Base-by-base conservation (phyloP, 2,888 invertebrate species). In the Noctua pronuba region DNA sequence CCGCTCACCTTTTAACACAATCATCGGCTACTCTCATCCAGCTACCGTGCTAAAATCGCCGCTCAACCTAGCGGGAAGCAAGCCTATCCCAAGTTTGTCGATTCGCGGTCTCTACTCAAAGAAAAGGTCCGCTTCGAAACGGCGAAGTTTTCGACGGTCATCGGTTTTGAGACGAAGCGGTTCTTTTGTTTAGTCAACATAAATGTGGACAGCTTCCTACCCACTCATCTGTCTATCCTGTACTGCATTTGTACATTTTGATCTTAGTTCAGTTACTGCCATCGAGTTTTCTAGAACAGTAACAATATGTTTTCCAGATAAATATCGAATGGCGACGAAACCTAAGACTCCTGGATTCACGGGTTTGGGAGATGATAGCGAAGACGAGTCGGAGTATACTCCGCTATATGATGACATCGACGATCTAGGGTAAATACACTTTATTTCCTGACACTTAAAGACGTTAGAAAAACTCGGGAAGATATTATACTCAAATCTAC, bases 321-420 rank as follows among this genome's bases (percentile, higher is more conserved):
- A 66, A 78, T 88, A 89, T 85, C 90, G 80, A 73, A 96, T 96
- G 96, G 93, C 93, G 77, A 88, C 93, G 58, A 89, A 88, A 64
- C 88, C 88, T 10, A 88, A 90, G 76, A 92, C 93, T 72, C 86
- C 93, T 62, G 94, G 94, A 24, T 94, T 94, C 60, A 93, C 91
- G 77, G 92, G 90, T n/a, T 72, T 93, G 46, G 86, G 87, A 60
- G 94, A 94, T 44, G 96, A 95, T 58, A 93, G 92, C 58, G 95
- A 95, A 55, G 91, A 94, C 6, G 96, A 96, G 68, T 90, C 93
- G 0, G 96, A 96, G 84, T 94, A 92, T 86, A 93, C 93, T 28
- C 95, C 94, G 5, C 90, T 95, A 2, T 95, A 94, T 80, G 96
- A 96, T 73, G 96, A 96, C 72, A 86, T 86, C 31, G 96, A 96